phyloP scores from a whole-genome alignment of 2,797 vertebrate genomes.

The Balearica regulorum region DNA sequence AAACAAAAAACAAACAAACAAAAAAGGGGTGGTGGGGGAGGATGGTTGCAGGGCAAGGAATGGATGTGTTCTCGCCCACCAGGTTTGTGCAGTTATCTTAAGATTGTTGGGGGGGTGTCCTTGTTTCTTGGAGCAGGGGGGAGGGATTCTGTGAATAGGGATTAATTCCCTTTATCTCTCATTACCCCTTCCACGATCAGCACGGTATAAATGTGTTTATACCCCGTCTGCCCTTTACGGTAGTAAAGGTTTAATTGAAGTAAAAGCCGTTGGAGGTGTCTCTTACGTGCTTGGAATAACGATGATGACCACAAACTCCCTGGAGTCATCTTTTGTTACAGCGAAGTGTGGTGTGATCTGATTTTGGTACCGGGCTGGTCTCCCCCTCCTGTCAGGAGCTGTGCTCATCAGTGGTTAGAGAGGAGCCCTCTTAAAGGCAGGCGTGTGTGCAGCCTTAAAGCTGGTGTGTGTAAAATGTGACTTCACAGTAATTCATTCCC shows the following conservation, averaged over 20 bases:
- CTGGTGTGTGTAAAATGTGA: accelerated
- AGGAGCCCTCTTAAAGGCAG: not conserved
- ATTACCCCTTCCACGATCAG: accelerated
- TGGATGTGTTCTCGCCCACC: not conserved
- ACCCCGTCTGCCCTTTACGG: not conserved
- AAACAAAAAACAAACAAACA: no score
- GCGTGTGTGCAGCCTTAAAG: not conserved
- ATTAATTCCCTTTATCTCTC: not conserved
- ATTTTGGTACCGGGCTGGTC: not conserved
- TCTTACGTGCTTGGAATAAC: slow-evolving; percentile 3
- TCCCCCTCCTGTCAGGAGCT: not conserved
- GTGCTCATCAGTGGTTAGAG: not conserved
- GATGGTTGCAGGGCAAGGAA: not conserved
- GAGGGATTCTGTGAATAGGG: not conserved
- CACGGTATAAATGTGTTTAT: not conserved
- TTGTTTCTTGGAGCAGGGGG: not conserved
- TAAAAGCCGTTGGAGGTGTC: slow-evolving; percentile 4
- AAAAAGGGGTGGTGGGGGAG: not conserved
- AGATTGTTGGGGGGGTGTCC: not conserved
- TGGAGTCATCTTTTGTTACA: slow-evolving; percentile 36
- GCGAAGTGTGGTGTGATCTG: not conserved
- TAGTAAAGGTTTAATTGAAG: slow-evolving; percentile 16
- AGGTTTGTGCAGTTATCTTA: not conserved
- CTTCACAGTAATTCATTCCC: not conserved
- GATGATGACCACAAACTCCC: slow-evolving; percentile 8